Base-by-base conservation (phyloP, 2,797 vertebrate genomes). In the Xiphorhynchus erythropygius region DNA sequence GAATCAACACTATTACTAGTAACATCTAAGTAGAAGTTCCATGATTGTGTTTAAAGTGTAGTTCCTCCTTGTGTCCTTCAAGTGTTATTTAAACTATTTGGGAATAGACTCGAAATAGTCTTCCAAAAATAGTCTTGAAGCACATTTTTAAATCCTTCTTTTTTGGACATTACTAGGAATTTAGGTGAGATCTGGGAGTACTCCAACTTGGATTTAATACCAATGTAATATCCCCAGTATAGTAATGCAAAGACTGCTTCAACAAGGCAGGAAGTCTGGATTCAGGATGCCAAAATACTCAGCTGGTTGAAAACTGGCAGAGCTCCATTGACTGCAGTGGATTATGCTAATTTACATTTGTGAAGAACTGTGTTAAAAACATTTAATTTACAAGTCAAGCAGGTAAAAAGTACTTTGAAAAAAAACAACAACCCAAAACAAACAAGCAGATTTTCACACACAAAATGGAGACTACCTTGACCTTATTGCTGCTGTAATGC, bases 271-370 rank as follows among this genome's bases (percentile, higher is more conserved):
- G 80, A 91, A 82, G 59, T 85, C 1, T 3, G 55, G 37, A 82
- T 53, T 91, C 24, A 78, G 63, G 73, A 70, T 75, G 85, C 83
- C 80, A 94, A 67, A 95, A 95, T 62, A 73, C 41, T 92, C 84
- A 90, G 37, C 90, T 95, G 52, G 21, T 87, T 84, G 67, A 90
- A 93, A 87, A 73, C 78, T 93, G 90, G 83, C 44, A 79, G 52
- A 63, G 24, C 30, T 93, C 33, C 71, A 60, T 75, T 84, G 63
- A 33, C 39, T 78, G 87, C 59, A 62, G 47, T 90, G 70, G 33
- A 75, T 95, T 91, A 71, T 35, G 18, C 19, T 33, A 35, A 84
- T 93, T 86, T 81, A 41, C 37, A 22, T 82, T 74, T 84, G 24
- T 33, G 75, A 71, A 65, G 50, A 65, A 59, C 68, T 37, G 30